A percentile compares a stretch with the other conserved stretches of the same genome.
Conservation (phyloP, 2,113 vertebrate species). For the Phaetusa simplex region DNA sequence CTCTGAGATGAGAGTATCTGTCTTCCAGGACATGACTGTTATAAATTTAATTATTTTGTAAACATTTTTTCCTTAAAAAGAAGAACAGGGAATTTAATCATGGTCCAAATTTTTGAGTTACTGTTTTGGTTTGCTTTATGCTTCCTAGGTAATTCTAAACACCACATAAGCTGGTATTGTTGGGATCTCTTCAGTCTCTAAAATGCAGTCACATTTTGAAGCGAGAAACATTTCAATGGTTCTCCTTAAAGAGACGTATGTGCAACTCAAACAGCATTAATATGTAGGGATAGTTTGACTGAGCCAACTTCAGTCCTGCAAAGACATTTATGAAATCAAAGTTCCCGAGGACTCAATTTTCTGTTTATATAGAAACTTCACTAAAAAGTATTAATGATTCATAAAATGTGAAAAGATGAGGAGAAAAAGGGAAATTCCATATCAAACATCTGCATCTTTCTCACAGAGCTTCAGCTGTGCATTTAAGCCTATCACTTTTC, state of each 20-base stretch:
- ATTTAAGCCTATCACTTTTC: not conserved
- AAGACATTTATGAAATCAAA: not conserved
- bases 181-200: not conserved
- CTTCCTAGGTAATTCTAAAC: not conserved
- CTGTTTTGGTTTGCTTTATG: not conserved
- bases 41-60: not conserved
- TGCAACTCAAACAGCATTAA: not conserved
- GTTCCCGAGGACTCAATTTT: not conserved
- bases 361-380: not conserved
- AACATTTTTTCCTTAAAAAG: not conserved
- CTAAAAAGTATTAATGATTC: not conserved
- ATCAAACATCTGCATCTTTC: not conserved
- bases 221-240: not conserved
- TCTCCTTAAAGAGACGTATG: not conserved
- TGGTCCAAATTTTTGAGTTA: not conserved
- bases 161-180: not conserved
- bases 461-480: not conserved
- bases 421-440: not conserved
- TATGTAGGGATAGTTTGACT: not conserved
- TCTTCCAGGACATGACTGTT: not conserved
- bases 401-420: not conserved
- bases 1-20: not conserved
- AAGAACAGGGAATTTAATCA: not conserved
- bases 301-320: not conserved
- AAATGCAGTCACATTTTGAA: not conserved